phyloP scores from a whole-genome alignment of 2,113 vertebrate species.

The Merops nubicus region DNA sequence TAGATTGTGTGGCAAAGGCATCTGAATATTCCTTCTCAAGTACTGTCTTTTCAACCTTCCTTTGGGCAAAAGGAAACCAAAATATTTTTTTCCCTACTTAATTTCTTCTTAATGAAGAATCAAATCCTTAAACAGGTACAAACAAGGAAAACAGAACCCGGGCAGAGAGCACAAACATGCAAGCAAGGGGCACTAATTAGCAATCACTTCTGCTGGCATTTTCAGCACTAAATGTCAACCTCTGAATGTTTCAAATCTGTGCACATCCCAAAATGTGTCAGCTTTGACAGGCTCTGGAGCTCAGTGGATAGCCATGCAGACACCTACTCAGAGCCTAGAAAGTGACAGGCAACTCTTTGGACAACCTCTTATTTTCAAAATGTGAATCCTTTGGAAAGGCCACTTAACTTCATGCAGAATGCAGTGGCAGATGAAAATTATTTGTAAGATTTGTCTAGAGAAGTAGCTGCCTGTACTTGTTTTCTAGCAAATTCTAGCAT shows the following conservation, averaged over 20 bases:
- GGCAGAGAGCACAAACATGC: neutral
- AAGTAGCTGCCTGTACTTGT: neutral
- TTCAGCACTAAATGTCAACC: neutral
- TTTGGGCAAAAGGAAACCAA: neutral
- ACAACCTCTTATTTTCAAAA: neutral
- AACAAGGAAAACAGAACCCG: neutral
- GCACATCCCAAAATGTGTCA: neutral
- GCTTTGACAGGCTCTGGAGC: neutral
- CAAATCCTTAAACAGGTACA: neutral
- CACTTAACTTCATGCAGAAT: neutral
- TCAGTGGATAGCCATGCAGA: neutral
- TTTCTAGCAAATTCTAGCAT: neutral
- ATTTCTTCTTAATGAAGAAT: neutral
- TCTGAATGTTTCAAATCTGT: neutral
- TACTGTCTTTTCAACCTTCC: neutral
- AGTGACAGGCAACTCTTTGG: neutral
- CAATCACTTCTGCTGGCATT: neutral
- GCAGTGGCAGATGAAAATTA: neutral
- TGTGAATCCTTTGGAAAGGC: neutral
- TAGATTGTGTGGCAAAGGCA: neutral
- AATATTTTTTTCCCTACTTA: neutral
- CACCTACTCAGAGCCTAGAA: neutral
- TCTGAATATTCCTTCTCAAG: neutral
- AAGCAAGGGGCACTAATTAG: fast-evolving
- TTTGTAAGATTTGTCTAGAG: neutral